phyloP scores from a whole-genome alignment of 2,888 invertebrate species.

The Ichneumoninae sp. region DNA sequence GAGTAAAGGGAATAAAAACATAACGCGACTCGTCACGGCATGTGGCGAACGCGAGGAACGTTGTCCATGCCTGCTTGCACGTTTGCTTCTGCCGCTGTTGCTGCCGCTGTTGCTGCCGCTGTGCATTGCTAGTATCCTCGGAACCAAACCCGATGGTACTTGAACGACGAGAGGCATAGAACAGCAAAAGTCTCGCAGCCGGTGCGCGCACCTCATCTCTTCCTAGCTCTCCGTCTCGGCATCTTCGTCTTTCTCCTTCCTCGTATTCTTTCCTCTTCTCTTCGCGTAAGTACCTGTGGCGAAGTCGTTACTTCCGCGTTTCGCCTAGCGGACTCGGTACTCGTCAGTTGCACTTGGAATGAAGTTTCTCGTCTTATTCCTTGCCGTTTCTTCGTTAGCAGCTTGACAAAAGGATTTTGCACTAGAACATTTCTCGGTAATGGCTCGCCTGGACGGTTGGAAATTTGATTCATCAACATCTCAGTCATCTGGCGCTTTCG shows the following conservation, averaged over 20 bases:
- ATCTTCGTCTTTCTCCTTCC: constrained; percentile 7
- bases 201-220: constrained; percentile 39
- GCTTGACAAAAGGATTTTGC: constrained; percentile 35
- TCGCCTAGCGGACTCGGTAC: constrained; percentile 51
- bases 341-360: constrained; percentile 19
- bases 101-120: constrained; percentile 28
- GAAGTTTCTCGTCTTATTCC: neutral
- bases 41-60: constrained; percentile 68
- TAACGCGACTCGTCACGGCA: constrained; percentile 69
- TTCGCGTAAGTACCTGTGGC: constrained; percentile 33
- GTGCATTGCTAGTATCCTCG: constrained; percentile 5
- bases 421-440: constrained; percentile 5
- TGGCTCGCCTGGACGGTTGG: neutral
- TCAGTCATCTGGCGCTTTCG: neutral
- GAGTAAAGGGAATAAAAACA: constrained; percentile 48
- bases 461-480: neutral
- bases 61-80: constrained; percentile 38
- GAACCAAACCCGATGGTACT: constrained; percentile 51
- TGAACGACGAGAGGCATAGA: constrained; percentile 47
- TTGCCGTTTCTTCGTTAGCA: neutral
- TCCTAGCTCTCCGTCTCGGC: constrained; percentile 16
- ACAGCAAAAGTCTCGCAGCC: constrained; percentile 54
- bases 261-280: constrained; percentile 42
- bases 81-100: constrained; percentile 35
- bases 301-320: constrained; percentile 56